A percentile compares a stretch with the other conserved stretches of the same genome.
phyloP scores from a whole-genome alignment of 92 coral and sea anemone species.

The Paragorgia papillata region DNA sequence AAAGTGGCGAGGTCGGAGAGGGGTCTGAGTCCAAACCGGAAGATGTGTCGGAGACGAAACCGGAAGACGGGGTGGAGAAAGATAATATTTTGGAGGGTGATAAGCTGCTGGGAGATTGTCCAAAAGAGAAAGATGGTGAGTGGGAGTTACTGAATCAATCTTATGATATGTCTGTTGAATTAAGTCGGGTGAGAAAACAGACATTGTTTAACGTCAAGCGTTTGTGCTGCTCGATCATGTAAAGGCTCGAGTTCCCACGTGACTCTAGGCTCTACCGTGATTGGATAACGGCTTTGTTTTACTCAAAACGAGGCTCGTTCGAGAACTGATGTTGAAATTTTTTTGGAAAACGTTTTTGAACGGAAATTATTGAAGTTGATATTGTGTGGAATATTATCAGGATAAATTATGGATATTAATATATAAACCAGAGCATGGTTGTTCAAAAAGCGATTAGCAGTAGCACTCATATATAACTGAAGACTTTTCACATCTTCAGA shows the following conservation, averaged over 20 bases:
- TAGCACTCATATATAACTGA: no score
- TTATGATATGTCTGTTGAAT: constrained; percentile 25
- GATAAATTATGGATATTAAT: not conserved
- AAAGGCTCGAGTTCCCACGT: not conserved
- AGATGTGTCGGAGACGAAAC: no score
- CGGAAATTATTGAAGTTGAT: not conserved
- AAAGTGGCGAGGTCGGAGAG: constrained; percentile 11
- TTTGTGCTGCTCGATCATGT: constrained; percentile 33
- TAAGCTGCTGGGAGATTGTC: not conserved
- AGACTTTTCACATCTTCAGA: no score
- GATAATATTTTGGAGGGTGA: not conserved
- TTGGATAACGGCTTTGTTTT: not conserved
- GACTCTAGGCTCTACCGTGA: not conserved
- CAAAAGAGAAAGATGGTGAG: constrained; percentile 8
- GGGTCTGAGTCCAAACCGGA: not conserved
- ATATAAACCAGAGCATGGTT: no score
- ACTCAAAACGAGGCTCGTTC: not conserved
- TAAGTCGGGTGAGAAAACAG: constrained; percentile 20
- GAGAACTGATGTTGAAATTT: not conserved
- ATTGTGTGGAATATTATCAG: not conserved
- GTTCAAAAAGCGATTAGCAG: no score
- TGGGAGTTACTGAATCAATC: constrained; percentile 27
- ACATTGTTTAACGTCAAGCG: constrained; percentile 40
- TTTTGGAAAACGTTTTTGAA: not conserved
- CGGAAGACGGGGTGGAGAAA: not conserved